phyloP scores from a whole-genome alignment of 2,113 vertebrate genomes.

The Anguilla rostrata region DNA sequence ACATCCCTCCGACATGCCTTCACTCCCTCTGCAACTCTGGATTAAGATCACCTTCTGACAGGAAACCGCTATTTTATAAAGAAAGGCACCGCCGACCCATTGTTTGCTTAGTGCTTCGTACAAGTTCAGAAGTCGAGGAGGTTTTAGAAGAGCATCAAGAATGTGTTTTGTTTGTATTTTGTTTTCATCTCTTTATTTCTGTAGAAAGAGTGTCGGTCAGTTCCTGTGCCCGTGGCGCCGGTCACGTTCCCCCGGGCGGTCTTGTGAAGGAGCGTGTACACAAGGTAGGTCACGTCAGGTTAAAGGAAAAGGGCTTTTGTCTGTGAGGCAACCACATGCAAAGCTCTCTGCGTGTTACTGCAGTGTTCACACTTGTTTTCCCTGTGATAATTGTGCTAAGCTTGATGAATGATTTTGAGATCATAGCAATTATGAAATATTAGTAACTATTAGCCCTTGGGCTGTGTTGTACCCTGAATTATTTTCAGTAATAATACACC shows the following conservation, averaged over 20 bases:
- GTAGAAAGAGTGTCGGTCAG: neutral
- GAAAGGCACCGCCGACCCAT: neutral
- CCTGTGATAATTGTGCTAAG: neutral
- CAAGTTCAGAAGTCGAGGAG: neutral
- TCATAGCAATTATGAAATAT: neutral
- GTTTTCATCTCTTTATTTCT: neutral
- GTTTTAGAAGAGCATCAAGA: neutral
- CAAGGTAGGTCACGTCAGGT: slow-evolving; percentile 29
- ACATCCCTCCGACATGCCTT: neutral
- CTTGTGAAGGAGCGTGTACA: neutral
- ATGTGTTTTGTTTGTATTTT: neutral
- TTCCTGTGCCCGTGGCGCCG: neutral
- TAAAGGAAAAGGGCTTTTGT: neutral
- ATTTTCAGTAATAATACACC: neutral
- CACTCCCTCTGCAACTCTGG: neutral
- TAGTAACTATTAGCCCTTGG: neutral
- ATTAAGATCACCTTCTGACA: neutral
- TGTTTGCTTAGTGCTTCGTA: neutral
- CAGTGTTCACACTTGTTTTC: neutral
- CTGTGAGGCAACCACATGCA: neutral
- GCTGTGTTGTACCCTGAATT: neutral
- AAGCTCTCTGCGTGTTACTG: neutral
- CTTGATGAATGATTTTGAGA: neutral
- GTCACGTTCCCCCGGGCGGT: neutral
- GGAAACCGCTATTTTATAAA: neutral